Evolutionary conservation across 2,888 invertebrate genomes (phyloP).

Genomic region (Meteorus cinctellus): DNA sequence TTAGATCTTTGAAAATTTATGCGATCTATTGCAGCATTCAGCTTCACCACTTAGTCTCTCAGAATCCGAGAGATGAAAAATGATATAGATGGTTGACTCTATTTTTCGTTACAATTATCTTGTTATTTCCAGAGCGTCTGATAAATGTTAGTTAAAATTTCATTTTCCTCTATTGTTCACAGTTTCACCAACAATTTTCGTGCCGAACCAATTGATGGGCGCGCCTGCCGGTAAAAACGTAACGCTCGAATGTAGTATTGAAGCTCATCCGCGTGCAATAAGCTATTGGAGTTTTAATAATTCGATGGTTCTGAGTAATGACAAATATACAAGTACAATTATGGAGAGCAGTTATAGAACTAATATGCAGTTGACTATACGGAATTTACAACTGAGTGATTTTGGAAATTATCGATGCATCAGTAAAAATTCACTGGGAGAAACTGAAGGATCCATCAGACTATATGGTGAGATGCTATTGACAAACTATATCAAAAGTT

Average conservation of each 20-base stretch:
- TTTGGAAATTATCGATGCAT: constrained; percentile 95
- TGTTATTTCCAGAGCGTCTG: too few species aligned
- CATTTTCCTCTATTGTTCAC: constrained; percentile 51
- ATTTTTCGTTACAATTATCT: not conserved
- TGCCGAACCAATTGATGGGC: constrained; percentile 94
- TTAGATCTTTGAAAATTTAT: too few species aligned
- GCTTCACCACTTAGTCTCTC: too few species aligned
- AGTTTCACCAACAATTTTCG: constrained; percentile 97
- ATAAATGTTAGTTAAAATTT: too few species aligned
- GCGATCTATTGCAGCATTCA: too few species aligned
- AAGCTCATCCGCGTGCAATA: constrained; percentile 93
- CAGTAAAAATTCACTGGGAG: constrained; percentile 94
- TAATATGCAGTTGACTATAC: constrained; percentile 91
- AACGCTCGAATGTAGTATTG: constrained; percentile 93
- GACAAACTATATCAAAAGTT: constrained; percentile 10
- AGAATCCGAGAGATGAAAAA: too few species aligned
- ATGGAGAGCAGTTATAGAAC: constrained; percentile 91
- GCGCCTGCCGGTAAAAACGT: constrained; percentile 93
- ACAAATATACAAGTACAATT: constrained; percentile 89
- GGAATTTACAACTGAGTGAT: constrained; percentile 87
- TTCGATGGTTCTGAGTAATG: constrained; percentile 91
- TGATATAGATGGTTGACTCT: too few species aligned
- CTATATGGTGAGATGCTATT: constrained; percentile 83
- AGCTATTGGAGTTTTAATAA: constrained; percentile 95
- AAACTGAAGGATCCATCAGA: constrained; percentile 94